Percentiles rank a stretch among this genome's conserved stretches.
phyloP scores from a whole-genome alignment of 2,888 invertebrate species.

The Scaptomyza parva region DNA sequence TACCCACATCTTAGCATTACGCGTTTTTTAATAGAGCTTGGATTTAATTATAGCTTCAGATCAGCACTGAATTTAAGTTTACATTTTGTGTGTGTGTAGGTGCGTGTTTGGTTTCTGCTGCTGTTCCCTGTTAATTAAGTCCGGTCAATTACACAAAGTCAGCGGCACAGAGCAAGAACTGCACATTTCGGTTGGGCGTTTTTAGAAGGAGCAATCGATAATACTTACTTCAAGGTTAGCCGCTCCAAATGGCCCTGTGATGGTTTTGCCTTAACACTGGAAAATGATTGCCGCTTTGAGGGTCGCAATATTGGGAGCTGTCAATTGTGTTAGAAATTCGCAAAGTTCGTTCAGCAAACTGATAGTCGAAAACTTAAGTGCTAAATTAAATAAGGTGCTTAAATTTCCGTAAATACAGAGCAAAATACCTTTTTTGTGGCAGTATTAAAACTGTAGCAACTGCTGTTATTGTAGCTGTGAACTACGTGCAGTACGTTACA shows the following conservation, averaged over 20 bases:
- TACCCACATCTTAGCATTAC: background rate
- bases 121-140: constrained; percentile 45
- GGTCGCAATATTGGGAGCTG: constrained; percentile 32
- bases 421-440: background rate
- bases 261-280: constrained; percentile 32
- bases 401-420: background rate
- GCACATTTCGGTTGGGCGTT: constrained; percentile 19
- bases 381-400: background rate
- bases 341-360: constrained; percentile 6
- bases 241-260: constrained; percentile 6
- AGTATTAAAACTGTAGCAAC: background rate
- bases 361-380: constrained; percentile 1
- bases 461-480: background rate
- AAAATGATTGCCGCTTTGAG: constrained; percentile 17
- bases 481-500: constrained; percentile 40
- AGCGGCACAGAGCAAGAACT: constrained; percentile 9
- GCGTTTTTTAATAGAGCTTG: constrained; percentile 44
- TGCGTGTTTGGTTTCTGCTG: background rate
- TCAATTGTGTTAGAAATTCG: constrained; percentile 18
- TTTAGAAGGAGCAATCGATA: constrained; percentile 57
- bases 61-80: constrained; percentile 26
- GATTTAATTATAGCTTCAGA: constrained; percentile 61
- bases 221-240: constrained; percentile 66
- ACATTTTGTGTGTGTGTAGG: constrained; percentile 4
- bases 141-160: constrained; percentile 50